These are phyloP conservation scores for Orestias chungarensis DNA, from an alignment of 2,797 vertebrate species.

Conservation along the genomic window DNA sequence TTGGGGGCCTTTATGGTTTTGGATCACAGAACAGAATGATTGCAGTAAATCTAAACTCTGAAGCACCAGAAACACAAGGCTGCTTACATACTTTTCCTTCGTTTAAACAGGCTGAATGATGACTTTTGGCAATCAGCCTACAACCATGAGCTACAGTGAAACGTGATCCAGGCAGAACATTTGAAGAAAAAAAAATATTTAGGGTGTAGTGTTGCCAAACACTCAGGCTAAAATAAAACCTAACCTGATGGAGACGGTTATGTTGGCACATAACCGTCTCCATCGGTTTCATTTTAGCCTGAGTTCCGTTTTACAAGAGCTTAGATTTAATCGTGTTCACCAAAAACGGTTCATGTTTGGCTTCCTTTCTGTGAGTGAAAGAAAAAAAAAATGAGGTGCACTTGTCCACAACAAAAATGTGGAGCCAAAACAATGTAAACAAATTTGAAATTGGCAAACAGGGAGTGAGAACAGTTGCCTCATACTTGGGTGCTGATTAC, in stretches of 20 bases:
- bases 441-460: background rate
- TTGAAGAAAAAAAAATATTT: too few relatives aligned
- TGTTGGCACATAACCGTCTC: background rate
- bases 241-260: too few relatives aligned
- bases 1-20: background rate
- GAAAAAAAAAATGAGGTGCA: too few relatives aligned
- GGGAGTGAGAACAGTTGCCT: too few relatives aligned
- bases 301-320: background rate
- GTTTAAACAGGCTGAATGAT: background rate
- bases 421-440: too few relatives aligned
- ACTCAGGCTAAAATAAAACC: background rate
- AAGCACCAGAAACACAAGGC: background rate
- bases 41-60: background rate
- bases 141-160: background rate
- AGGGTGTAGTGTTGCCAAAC: background rate
- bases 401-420: too few relatives aligned
- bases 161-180: background rate
- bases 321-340: background rate
- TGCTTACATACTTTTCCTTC: background rate
- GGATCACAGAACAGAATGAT: background rate
- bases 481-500: too few relatives aligned
- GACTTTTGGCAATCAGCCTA: background rate
- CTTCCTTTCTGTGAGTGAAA: too few relatives aligned
- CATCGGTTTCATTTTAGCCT: background rate
- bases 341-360: too few relatives aligned